These are phyloP conservation scores for Epizoanthus ramosus DNA, from an alignment of 92 coral and sea anemone genomes.

Conservation along the genomic window DNA sequence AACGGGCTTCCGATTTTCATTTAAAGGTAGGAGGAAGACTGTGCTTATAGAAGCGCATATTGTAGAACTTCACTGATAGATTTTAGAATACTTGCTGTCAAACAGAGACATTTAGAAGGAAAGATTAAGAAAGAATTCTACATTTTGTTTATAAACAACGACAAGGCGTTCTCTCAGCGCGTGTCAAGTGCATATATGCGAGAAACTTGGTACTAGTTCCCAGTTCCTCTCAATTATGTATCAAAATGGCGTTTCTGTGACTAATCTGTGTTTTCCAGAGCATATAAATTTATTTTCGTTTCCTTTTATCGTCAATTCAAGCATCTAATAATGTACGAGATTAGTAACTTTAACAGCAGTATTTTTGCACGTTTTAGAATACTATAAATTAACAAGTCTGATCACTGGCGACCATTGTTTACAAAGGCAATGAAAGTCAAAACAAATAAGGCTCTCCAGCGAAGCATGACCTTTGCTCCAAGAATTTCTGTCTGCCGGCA, in stretches of 20 bases:
- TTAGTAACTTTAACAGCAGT: background rate
- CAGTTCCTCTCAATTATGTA: background rate
- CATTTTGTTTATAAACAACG: background rate
- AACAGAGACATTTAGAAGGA: background rate
- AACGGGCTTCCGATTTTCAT: background rate
- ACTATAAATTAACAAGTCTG: background rate
- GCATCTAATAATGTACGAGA: background rate
- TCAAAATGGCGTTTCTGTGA: background rate
- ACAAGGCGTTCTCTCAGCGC: background rate
- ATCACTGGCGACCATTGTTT: background rate
- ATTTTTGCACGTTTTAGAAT: background rate
- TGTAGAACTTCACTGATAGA: background rate
- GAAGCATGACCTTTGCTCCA: background rate
- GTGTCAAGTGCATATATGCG: background rate
- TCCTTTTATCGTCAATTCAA: background rate
- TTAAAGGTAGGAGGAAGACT: background rate
- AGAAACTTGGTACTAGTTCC: slow-evolving; percentile 11
- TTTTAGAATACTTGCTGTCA: slow-evolving; percentile 25
- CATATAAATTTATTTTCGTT: background rate
- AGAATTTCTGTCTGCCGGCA: background rate
- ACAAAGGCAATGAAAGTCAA: background rate
- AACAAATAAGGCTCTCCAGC: slow-evolving; percentile 3
- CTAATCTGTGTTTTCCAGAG: too few relatives aligned
- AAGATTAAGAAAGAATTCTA: background rate
- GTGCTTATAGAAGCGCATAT: background rate